Evolutionary conservation across 1,140 invertebrate genomes (phyloP).

Genomic region (Megathymus violae): DNA sequence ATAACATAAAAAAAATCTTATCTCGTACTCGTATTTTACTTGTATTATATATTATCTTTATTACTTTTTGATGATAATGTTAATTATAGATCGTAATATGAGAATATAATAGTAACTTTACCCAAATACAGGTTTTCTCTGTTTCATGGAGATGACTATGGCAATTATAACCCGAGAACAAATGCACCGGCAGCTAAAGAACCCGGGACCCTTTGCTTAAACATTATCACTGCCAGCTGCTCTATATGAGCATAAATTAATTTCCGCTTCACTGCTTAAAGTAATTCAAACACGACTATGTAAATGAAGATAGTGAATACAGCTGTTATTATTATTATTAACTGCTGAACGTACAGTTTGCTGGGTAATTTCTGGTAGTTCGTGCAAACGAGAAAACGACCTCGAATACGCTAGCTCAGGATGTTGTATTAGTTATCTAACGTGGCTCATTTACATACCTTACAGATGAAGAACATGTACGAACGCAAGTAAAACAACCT

Average conservation of each 20-base stretch:
- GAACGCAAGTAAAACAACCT: not conserved
- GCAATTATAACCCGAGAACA: too few relatives aligned
- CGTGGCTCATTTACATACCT: slow-evolving; percentile 3
- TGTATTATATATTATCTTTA: too few relatives aligned
- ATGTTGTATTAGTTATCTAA: slow-evolving; percentile 1
- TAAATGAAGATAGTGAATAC: slow-evolving; percentile 19
- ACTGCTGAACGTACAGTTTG: slow-evolving; percentile 18
- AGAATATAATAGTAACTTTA: too few relatives aligned
- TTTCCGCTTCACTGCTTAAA: not conserved
- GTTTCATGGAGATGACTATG: too few relatives aligned
- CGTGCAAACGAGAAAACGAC: slow-evolving; percentile 3
- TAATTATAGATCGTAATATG: too few relatives aligned
- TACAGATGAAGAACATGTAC: not conserved
- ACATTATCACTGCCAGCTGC: not conserved
- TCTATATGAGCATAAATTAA: not conserved
- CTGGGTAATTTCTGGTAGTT: slow-evolving; percentile 19
- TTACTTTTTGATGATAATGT: too few relatives aligned
- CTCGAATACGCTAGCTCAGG: not conserved
- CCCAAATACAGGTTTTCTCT: too few relatives aligned
- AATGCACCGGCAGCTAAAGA: too few relatives aligned
- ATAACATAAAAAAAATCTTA: too few relatives aligned
- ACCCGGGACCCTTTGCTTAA: not conserved
- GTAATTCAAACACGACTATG: slow-evolving; percentile 20
- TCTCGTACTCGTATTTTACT: too few relatives aligned
- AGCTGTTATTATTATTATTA: slow-evolving; percentile 22